Evolutionary conservation across 2,113 vertebrate genomes (phyloP).

Genomic region (Labrus mixtus): DNA sequence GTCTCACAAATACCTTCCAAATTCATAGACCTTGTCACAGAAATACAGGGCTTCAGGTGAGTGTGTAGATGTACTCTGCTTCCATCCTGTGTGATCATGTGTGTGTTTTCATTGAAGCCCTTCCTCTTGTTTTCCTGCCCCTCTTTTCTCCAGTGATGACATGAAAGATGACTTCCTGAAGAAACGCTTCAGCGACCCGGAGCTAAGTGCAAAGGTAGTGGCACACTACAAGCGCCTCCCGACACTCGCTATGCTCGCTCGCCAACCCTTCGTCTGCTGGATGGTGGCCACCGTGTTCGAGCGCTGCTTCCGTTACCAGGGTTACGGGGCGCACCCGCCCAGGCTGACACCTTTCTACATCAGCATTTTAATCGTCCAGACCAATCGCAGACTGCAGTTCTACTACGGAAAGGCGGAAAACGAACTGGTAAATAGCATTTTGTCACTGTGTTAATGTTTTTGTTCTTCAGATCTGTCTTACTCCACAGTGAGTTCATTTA

Average conservation of each 20-base stretch:
- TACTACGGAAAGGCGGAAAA: constrained; percentile 46
- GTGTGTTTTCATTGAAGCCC: too few species aligned
- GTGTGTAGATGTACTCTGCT: not conserved
- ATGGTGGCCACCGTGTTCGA: constrained; percentile 71
- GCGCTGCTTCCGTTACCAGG: constrained; percentile 13
- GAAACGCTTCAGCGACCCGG: constrained; percentile 48
- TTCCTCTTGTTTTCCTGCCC: not conserved
- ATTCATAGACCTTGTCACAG: constrained; percentile 64
- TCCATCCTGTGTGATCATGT: too few species aligned
- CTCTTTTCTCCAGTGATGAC: constrained; percentile 42
- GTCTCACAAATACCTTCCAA: constrained; percentile 70
- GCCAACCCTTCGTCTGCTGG: constrained; percentile 81
- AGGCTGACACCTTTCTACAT: constrained; percentile 73
- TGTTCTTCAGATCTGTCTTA: too few species aligned
- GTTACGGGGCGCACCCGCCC: constrained; percentile 33
- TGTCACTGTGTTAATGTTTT: not conserved
- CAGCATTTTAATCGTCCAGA: constrained; percentile 74
- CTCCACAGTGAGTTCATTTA: too few species aligned
- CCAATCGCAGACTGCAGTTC: constrained; percentile 76
- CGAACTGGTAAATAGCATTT: constrained; percentile 40
- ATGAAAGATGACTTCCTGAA: constrained; percentile 77
- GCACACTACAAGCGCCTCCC: constrained; percentile 61
- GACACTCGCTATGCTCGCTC: constrained; percentile 60
- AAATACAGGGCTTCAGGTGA: constrained; percentile 78
- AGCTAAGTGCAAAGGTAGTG: constrained; percentile 33